phyloP scores from a whole-genome alignment of 2,888 invertebrate species.

The Mythimna ferrago region DNA sequence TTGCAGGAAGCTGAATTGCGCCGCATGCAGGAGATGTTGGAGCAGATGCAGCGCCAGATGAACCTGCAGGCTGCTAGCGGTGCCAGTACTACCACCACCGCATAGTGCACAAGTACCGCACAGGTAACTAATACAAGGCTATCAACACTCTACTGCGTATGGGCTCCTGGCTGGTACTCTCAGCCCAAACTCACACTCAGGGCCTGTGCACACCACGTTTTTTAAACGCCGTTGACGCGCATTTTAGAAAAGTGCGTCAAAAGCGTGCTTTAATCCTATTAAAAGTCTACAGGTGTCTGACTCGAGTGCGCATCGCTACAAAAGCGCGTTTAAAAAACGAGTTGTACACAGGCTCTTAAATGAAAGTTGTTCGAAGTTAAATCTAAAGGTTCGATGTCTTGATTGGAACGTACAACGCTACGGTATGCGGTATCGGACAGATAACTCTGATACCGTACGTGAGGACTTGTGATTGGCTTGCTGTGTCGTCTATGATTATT shows the following conservation, averaged over 20 bases:
- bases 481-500: too few species aligned
- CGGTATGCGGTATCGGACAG: too few species aligned
- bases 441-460: too few species aligned
- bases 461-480: too few species aligned
- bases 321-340: too few species aligned
- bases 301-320: too few species aligned
- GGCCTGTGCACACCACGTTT: too few species aligned
- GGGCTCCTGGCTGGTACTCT: neutral
- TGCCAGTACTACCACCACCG: slow-evolving; percentile 78
- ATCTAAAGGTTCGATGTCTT: neutral
- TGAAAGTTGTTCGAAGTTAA: neutral
- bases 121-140: slow-evolving; percentile 71
- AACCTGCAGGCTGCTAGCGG: slow-evolving; percentile 91
- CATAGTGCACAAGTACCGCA: slow-evolving; percentile 80
- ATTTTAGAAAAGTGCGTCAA: too few species aligned
- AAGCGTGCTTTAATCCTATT: too few species aligned
- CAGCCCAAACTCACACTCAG: neutral
- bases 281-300: too few species aligned
- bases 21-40: slow-evolving; percentile 98
- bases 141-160: neutral
- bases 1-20: slow-evolving; percentile 96
- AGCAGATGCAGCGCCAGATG: slow-evolving; percentile 99
- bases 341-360: too few species aligned
- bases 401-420: neutral
- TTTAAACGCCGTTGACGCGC: too few species aligned